Percentiles rank a stretch among this genome's conserved stretches.
Evolutionary conservation across 2,888 invertebrate genomes (phyloP).

Genomic region (Caradrina kadenii): DNA sequence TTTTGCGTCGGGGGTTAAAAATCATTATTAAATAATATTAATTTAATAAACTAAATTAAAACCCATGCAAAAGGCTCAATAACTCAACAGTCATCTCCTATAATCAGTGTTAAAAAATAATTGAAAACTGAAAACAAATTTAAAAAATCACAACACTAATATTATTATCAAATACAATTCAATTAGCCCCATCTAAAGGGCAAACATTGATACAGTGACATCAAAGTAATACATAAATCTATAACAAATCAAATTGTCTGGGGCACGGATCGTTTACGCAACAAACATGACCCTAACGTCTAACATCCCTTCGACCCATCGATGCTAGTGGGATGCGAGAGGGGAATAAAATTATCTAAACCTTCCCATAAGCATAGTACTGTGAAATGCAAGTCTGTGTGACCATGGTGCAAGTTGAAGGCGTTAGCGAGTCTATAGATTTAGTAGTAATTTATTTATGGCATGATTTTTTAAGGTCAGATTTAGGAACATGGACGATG

Average conservation of each 20-base stretch:
- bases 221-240: slow-evolving; percentile 81
- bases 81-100: too few relatives aligned
- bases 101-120: too few relatives aligned
- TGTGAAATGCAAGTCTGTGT: slow-evolving; percentile 74
- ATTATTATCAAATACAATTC: slow-evolving; percentile 38
- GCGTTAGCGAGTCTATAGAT: neutral
- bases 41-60: too few relatives aligned
- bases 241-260: slow-evolving; percentile 84
- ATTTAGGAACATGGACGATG: too few relatives aligned
- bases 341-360: slow-evolving; percentile 87
- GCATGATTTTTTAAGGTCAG: too few relatives aligned
- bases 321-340: slow-evolving; percentile 72
- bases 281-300: slow-evolving; percentile 81
- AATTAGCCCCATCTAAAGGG: slow-evolving; percentile 59
- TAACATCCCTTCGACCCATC: slow-evolving; percentile 78
- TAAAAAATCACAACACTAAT: too few relatives aligned
- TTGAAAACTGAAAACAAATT: too few relatives aligned
- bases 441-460: too few relatives aligned
- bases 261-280: slow-evolving; percentile 83
- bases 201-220: slow-evolving; percentile 73
- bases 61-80: too few relatives aligned
- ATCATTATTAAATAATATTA: too few relatives aligned
- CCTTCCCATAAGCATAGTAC: slow-evolving; percentile 75
- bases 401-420: slow-evolving; percentile 65
- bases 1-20: too few relatives aligned